Conservation (phyloP, 2,797 vertebrate genomes). For the Valencia hispanica region DNA sequence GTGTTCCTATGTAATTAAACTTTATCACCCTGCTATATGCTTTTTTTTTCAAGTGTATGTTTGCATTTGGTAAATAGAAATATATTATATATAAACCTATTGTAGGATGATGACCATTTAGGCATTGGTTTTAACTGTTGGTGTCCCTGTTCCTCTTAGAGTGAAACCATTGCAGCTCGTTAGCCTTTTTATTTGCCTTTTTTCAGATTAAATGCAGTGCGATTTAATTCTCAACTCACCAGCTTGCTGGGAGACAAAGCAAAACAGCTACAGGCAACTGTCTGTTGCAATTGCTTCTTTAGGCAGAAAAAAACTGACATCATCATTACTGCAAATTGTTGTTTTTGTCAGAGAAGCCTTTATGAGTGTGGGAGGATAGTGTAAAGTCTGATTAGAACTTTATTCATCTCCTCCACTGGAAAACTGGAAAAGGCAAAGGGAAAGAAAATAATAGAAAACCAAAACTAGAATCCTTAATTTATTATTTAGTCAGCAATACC, state of each 20-base stretch:
- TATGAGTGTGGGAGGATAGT: constrained; percentile 9
- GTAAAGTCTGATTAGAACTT: constrained; percentile 14
- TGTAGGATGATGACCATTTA: neutral
- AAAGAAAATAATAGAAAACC: neutral
- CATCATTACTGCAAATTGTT: constrained; percentile 32
- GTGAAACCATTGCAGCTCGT: constrained; percentile 2
- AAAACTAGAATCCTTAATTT: neutral
- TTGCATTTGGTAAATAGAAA: neutral
- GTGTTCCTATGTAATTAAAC: neutral
- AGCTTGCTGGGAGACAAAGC: constrained; percentile 28
- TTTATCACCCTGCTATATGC: neutral
- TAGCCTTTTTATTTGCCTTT: constrained; percentile 8
- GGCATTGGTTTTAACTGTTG: neutral
- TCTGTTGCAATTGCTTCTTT: constrained; percentile 18
- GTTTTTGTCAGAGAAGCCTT: constrained; percentile 16
- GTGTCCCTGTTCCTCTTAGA: neutral
- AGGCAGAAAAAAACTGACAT: constrained; percentile 27
- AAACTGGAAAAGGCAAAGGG: constrained; percentile 1
- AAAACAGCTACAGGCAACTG: constrained; percentile 32
- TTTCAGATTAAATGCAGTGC: constrained; percentile 9
- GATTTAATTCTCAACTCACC: constrained; percentile 20
- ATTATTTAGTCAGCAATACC: neutral
- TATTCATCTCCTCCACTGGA: constrained; percentile 4
- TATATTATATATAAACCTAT: neutral
- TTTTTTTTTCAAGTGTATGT: neutral